Base-by-base conservation (phyloP, 2,888 invertebrate genomes). In the Lacanobia wlatinum region DNA sequence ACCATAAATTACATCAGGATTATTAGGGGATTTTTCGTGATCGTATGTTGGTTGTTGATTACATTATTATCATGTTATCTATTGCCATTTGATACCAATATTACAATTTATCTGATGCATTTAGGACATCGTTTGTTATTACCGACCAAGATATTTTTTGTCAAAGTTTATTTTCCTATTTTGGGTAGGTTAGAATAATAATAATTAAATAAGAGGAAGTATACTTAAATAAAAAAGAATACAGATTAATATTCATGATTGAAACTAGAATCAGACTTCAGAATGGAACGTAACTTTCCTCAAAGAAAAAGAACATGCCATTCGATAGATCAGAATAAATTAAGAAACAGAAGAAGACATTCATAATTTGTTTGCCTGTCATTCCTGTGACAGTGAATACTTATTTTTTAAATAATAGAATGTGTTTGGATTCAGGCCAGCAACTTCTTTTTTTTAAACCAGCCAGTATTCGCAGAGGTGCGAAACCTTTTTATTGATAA, bases 11-110 rank as follows among this genome's bases (percentile, higher is more conserved):
- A 34, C n/a, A 34, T 50, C 34, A 5, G 4, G 14, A 60, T 21
- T 34, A 18, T 48, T 6, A 8, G 4, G 18, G 23, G 12, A 23
- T 34, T 61, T 21, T 78, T 60, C 3, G 60, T 50, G 34, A 61
- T 43, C 80, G 50, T 23, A 50, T 43, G 40, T 55, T 55, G 40
- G 71, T 12, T 71, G n/a, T 60, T 55, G 43, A 74, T 79, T 50
- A 50, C 7, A n/a, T 28, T 38, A 61, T 12, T 46, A 59, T 59
- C 73, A 14, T n/a, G 34, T 38, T 80, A 62, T 52, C 48, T 50
- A 40, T 21, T 50, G 9, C 14, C 5, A 55, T 73, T 46, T 18
- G 12, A 56, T 73, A 56, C 18, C 12, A 38, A 46, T 52, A 74
- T 50, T 28, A 40, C n/a, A 55, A 21, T 50, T 58, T 46, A 61